Conservation (phyloP, 2,113 vertebrate genomes). For the Pterocles burchelli region DNA sequence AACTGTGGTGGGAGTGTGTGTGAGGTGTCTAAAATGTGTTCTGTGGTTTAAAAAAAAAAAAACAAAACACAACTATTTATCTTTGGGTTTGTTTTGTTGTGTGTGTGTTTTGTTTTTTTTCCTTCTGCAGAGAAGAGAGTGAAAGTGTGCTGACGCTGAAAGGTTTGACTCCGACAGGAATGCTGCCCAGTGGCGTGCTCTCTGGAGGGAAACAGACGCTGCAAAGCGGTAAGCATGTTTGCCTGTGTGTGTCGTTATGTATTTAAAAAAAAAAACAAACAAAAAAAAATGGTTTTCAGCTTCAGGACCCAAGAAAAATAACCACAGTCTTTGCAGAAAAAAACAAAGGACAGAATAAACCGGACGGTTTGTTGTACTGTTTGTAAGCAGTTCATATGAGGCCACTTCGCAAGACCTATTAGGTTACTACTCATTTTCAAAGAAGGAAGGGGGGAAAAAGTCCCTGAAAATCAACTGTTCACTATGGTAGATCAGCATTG, state of each 20-base stretch:
- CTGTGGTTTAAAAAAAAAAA: accelerated
- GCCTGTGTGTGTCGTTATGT: background rate
- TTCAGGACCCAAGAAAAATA: slow-evolving; percentile 9
- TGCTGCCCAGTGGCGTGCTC: slow-evolving; percentile 96
- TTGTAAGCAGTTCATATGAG: background rate
- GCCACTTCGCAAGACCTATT: background rate
- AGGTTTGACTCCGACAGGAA: slow-evolving; percentile 96
- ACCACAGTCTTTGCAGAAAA: background rate
- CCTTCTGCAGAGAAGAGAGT: slow-evolving; percentile 90
- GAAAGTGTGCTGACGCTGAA: slow-evolving; percentile 98
- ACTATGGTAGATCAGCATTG: background rate
- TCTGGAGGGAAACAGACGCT: slow-evolving; percentile 97
- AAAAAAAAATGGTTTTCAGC: background rate
- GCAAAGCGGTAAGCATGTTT: slow-evolving; percentile 90
- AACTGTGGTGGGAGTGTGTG: background rate
- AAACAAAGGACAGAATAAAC: background rate
- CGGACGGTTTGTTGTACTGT: background rate
- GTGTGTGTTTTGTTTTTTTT: background rate
- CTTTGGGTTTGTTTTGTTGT: background rate
- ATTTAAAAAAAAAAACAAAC: background rate
- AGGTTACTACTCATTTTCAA: background rate
- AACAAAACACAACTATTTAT: background rate
- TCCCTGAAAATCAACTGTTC: background rate
- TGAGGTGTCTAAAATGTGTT: background rate
- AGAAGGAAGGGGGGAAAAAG: accelerated